Evolutionary conservation across 2,888 invertebrate genomes (phyloP).

Genomic region (Himalopsyche japonica): DNA sequence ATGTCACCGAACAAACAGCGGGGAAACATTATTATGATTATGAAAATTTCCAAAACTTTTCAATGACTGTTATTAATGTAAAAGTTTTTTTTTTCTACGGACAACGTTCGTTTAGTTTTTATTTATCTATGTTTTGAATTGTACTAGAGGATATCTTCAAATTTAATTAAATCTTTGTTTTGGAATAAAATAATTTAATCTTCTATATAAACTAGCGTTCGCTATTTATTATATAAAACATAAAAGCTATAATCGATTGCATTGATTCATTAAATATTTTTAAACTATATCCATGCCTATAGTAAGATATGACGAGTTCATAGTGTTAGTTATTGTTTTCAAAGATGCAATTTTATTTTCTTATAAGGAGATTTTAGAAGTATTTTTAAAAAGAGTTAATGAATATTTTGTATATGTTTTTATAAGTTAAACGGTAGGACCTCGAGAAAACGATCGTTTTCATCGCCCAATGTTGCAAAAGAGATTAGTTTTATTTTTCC

Average conservation of each 20-base stretch:
- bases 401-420: not conserved
- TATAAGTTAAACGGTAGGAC: not conserved
- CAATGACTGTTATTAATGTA: not conserved
- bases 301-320: not conserved
- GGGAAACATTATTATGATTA: not conserved
- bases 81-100: not conserved
- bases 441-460: not conserved
- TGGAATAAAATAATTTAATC: not conserved
- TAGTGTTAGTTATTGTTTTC: not conserved
- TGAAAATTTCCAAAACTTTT: constrained; percentile 1
- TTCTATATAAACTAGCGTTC: not conserved
- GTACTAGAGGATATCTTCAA: not conserved
- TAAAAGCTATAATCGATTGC: not conserved
- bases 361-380: not conserved
- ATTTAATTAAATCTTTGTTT: not conserved
- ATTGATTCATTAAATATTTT: not conserved
- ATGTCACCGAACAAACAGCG: not conserved
- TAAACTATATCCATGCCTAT: not conserved
- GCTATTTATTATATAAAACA: not conserved
- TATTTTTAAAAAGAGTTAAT: not conserved
- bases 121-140: not conserved
- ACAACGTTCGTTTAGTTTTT: not conserved
- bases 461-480: not conserved
- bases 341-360: not conserved
- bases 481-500: not conserved